phyloP scores from a whole-genome alignment of 2,888 invertebrate genomes.

The Andricus curvator region DNA sequence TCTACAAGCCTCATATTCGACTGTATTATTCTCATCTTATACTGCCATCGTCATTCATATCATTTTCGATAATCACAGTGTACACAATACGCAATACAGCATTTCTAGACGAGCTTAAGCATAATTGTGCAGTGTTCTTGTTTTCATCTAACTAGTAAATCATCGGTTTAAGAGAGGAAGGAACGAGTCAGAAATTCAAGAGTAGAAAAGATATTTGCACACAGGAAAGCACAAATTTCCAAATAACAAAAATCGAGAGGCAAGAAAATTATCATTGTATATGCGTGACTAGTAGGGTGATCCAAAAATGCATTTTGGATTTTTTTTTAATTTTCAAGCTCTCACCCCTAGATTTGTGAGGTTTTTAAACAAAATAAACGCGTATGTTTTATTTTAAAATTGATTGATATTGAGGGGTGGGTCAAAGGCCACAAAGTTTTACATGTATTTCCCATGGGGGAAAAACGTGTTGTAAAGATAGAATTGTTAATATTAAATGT shows the following conservation, averaged over 20 bases:
- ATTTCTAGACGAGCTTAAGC: slow-evolving; percentile 49
- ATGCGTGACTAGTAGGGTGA: neutral
- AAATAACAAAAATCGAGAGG: neutral
- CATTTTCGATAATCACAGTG: slow-evolving; percentile 19
- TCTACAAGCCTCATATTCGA: neutral
- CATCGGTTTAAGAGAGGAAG: slow-evolving; percentile 37
- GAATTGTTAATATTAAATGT: too few species aligned
- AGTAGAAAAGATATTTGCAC: neutral
- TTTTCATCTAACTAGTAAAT: slow-evolving; percentile 45
- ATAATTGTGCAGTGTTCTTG: slow-evolving; percentile 51
- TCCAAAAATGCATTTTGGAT: too few species aligned
- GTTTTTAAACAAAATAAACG: too few species aligned
- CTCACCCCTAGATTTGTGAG: too few species aligned
- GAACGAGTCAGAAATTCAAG: slow-evolving; percentile 22
- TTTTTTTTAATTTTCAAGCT: too few species aligned
- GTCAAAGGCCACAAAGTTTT: too few species aligned
- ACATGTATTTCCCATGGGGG: too few species aligned
- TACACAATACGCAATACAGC: slow-evolving; percentile 47
- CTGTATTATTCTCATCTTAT: slow-evolving; percentile 19
- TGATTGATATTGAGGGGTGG: too few species aligned
- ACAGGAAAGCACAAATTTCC: slow-evolving; percentile 5
- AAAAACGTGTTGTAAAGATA: too few species aligned
- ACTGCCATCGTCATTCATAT: slow-evolving; percentile 4
- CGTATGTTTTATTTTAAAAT: too few species aligned
- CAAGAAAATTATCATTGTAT: neutral